Evolutionary conservation across 1,140 invertebrate species (phyloP).

Genomic region (Zaprionus inermis): DNA sequence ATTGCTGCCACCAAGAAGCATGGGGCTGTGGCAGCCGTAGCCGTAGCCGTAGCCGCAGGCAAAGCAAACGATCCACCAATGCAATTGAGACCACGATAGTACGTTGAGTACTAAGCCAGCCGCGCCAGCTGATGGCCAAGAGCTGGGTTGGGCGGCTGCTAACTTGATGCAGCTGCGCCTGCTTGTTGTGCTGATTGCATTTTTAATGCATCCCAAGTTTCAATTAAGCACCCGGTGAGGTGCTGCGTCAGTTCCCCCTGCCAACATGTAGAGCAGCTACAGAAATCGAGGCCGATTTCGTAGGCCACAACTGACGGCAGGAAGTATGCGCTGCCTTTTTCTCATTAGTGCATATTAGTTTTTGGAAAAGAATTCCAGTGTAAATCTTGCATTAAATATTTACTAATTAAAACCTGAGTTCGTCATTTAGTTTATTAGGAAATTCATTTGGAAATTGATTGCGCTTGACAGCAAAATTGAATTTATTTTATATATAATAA

Average conservation of each 20-base stretch:
- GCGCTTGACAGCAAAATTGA: no score
- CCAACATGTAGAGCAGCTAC: no score
- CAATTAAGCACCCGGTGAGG: constrained; percentile 56
- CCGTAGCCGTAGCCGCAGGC: constrained; percentile 23
- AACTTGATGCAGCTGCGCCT: constrained; percentile 12
- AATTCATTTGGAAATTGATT: neutral
- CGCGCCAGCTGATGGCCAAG: constrained; percentile 24
- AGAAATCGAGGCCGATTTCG: neutral
- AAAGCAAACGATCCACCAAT: constrained; percentile 54
- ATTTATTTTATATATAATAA: no score
- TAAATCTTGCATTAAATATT: no score
- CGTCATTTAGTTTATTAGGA: no score
- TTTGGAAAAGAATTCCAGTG: neutral
- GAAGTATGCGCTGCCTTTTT: neutral
- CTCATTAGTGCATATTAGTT: neutral
- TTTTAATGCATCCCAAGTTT: constrained; percentile 77
- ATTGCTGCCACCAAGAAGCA: constrained; percentile 38
- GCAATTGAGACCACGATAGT: constrained; percentile 61
- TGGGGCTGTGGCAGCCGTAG: constrained; percentile 19
- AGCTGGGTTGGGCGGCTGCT: neutral
- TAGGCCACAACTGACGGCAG: neutral
- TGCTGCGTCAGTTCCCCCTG: neutral
- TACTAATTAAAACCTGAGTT: no score
- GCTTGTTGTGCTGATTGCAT: constrained; percentile 76
- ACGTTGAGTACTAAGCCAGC: constrained; percentile 41